These are phyloP conservation scores for Augiades crinisus DNA, from an alignment of 2,888 invertebrate species.

Conservation along the genomic window DNA sequence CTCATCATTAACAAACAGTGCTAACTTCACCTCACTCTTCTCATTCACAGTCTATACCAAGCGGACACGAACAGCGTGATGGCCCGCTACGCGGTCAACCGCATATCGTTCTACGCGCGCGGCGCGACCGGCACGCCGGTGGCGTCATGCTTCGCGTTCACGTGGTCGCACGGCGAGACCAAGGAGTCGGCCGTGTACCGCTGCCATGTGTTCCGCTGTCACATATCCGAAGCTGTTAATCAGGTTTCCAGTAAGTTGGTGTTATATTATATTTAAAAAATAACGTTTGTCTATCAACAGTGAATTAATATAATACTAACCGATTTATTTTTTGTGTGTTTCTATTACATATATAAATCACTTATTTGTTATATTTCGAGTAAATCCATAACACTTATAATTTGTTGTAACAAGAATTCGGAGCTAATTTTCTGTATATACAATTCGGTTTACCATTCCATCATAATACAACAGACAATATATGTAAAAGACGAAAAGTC, in stretches of 20 bases:
- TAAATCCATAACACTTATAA: no score
- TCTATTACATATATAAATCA: no score
- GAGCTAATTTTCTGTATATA: no score
- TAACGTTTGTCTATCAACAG: no score
- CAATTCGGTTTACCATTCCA: no score
- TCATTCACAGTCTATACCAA: constrained; percentile 87
- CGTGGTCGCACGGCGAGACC: constrained; percentile 96
- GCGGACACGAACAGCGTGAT: constrained; percentile 90
- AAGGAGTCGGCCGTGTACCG: constrained; percentile 95
- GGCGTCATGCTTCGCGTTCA: constrained; percentile 98
- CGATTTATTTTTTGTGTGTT: no score
- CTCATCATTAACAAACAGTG: no score
- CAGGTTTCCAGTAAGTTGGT: constrained; percentile 87
- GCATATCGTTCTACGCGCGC: constrained; percentile 96
- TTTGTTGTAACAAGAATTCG: no score
- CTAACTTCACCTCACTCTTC: no score
- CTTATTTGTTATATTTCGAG: no score
- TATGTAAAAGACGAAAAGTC: constrained; percentile 31
- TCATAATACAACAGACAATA: neutral
- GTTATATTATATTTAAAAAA: no score
- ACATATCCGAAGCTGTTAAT: constrained; percentile 94
- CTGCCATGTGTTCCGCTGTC: constrained; percentile 98
- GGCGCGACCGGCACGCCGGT: constrained; percentile 92
- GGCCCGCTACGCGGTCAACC: constrained; percentile 93
- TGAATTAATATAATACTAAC: no score